Evolutionary conservation across 2,888 invertebrate genomes (phyloP).

Genomic region (Phania funesta): DNA sequence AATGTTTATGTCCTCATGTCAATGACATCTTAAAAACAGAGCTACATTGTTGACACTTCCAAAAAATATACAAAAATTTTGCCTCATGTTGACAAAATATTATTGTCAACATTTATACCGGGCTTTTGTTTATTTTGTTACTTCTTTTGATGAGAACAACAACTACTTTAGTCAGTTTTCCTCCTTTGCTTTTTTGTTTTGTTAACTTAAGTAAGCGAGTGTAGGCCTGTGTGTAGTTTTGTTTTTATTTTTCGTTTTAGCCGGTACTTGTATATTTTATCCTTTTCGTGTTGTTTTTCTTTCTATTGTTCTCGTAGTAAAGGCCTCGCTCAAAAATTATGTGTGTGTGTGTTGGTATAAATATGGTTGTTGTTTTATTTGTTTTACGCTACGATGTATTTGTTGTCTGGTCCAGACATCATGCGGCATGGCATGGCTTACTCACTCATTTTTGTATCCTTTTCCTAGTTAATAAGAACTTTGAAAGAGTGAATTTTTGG

Average conservation of each 20-base stretch:
- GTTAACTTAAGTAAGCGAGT: background rate
- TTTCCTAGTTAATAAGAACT: background rate
- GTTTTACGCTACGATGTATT: constrained; percentile 44
- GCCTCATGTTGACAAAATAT: constrained; percentile 1
- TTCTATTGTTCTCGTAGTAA: constrained; percentile 11
- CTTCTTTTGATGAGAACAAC: constrained; percentile 34
- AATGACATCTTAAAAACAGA: background rate
- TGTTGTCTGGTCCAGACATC: constrained; percentile 62
- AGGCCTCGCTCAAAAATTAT: constrained; percentile 32
- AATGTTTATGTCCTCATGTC: background rate
- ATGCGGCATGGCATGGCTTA: too few relatives aligned
- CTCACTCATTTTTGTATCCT: constrained; percentile 27
- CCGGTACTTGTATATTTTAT: constrained; percentile 53
- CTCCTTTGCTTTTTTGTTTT: background rate
- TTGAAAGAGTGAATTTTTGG: constrained; percentile 9
- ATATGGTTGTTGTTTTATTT: constrained; percentile 29
- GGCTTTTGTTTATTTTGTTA: constrained; percentile 19
- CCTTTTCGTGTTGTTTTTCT: constrained; percentile 35
- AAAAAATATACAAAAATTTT: background rate
- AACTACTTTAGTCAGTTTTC: constrained; percentile 51
- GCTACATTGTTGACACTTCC: background rate
- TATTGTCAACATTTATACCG: constrained; percentile 36
- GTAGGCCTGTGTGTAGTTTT: background rate
- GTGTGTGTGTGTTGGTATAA: constrained; percentile 3
- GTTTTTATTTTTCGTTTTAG: constrained; percentile 30